Evolutionary conservation across 2,113 vertebrate genomes (phyloP), one percentile per base, ranked within the genome.

Genomic region (Donacobius atricapilla): DNA sequence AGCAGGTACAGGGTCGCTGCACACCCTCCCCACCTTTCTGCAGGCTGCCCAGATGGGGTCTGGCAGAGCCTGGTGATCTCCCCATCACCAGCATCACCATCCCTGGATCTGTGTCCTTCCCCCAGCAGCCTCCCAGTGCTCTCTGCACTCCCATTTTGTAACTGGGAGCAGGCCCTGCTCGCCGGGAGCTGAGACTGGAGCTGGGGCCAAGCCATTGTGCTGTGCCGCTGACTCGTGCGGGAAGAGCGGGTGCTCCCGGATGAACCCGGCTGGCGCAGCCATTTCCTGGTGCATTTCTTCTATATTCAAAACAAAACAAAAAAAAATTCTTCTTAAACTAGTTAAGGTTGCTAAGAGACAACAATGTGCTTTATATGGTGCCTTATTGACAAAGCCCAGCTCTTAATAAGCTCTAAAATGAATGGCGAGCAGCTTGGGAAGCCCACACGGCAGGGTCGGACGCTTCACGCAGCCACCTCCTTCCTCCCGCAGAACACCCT

Each of bases 311-410:
- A 72, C 89, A 80, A 70, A 83, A 14, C 30, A 7, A 96, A 97
- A 94, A 78, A 56, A 90, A 96, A 96, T 89, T 87, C 83, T 95
- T 87, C 82, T 88, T 73, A 89, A 95, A 84, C 91, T 90, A 91
- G 93, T 91, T 91, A 58, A 60, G 89, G 95, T 97, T 97, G 94
- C 96, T 97, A 94, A 91, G 95, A 97, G 73, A 96, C 95, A 94
- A 83, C 87, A 94, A 91, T 81, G 94, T 58, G 87, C 95, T 87
- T 92, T 94, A 89, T 79, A 48, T 77, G 89, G 81, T 81, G 88
- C 76, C 76, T 90, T 90, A 83, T 82, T 94, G 94, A 94, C 95
- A 88, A 96, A 94, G 89, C 68, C 79, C 71, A 69, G 85, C 83
- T 92, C 75, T 77, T 90, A 88, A 93, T 88, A 93, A 93, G 79